These are phyloP conservation scores for Mamestra brassicae DNA, from an alignment of 2,888 invertebrate genomes.

Conservation along the genomic window DNA sequence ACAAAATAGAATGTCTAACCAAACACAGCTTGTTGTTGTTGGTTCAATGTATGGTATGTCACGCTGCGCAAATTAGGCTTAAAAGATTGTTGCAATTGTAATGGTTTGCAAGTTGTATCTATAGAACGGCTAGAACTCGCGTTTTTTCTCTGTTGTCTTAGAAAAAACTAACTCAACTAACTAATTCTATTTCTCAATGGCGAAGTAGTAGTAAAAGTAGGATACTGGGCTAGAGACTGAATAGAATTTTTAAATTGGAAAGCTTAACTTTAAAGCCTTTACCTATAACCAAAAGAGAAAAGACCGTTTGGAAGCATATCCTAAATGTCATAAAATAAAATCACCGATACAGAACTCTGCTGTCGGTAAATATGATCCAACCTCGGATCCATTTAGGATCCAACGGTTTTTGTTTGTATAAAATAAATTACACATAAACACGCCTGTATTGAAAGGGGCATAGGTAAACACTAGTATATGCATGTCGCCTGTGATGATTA, in stretches of 20 bases:
- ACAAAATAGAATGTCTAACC: not conserved
- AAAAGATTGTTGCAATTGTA: no score
- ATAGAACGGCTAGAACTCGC: not conserved
- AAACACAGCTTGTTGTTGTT: not conserved
- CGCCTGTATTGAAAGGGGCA: not conserved
- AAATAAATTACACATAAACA: no score
- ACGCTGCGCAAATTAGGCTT: not conserved
- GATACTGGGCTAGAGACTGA: constrained; percentile 14
- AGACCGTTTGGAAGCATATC: not conserved
- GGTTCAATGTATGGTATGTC: not conserved
- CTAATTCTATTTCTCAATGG: constrained; percentile 1
- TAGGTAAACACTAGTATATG: not conserved
- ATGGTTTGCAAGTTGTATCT: no score
- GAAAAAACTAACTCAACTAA: constrained; percentile 3
- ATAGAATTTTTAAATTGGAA: constrained; percentile 8
- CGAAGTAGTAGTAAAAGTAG: constrained; percentile 41
- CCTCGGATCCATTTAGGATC: no score
- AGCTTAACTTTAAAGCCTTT: constrained; percentile 11
- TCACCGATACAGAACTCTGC: not conserved
- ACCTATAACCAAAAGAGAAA: not conserved
- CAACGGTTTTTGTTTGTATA: no score
- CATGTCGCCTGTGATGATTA: not conserved
- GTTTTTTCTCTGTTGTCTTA: constrained; percentile 2
- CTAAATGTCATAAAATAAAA: not conserved
- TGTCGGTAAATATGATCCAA: not conserved